Evolutionary conservation across 53 echinoderm and acorn worm genomes (phyloP), one percentile per base, ranked within the genome.

Genomic region (Echinarachnius parma): DNA sequence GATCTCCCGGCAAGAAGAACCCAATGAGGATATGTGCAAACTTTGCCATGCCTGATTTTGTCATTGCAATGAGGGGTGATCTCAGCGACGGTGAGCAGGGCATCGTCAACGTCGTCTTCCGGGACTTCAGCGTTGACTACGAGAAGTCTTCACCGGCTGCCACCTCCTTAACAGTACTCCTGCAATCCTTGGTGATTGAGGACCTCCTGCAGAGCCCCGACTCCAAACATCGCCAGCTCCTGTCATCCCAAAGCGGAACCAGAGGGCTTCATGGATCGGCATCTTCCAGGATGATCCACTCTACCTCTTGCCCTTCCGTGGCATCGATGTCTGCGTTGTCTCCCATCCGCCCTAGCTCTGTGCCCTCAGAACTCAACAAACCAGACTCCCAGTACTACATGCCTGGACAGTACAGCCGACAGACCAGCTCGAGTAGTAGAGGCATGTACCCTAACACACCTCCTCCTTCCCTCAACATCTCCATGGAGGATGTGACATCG

Each of bases 261-360:
- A 60, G 44, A 8, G 5, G 59, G 27, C 34, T 50, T 1, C 63
- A 75, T 25, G 69, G 76, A 9, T 57, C 50, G 13, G 47, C 64
- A 5, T 69, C 47, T 1, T 53, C 82, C 1, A 90, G 80, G 65
- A 88, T 84, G 85, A 75, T 84, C 61, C 91, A 87, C 46, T 98
- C 98, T 5, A 98, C 91, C 13, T 98, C 98, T 10, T 89, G 92
- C 36, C 98, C 98, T n/a, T 81, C 94, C 19, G 88, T 98, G 59
- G 82, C 85, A 36, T 60, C 79, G 24, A 23, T 91, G 16, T 14
- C 72, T 4, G 50, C 92, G 7, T 75, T 81, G 10, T 60, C 91
- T n/a, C 85, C 85, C 19, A 75, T 85, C 49, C 79, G 81, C 29
- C 86, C 98, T 0, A 66, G 80, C 16, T 98, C 98, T 1, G 80